These are phyloP conservation scores for Oxycera nigricornis DNA, from an alignment of 2,888 invertebrate species.

Conservation along the genomic window DNA sequence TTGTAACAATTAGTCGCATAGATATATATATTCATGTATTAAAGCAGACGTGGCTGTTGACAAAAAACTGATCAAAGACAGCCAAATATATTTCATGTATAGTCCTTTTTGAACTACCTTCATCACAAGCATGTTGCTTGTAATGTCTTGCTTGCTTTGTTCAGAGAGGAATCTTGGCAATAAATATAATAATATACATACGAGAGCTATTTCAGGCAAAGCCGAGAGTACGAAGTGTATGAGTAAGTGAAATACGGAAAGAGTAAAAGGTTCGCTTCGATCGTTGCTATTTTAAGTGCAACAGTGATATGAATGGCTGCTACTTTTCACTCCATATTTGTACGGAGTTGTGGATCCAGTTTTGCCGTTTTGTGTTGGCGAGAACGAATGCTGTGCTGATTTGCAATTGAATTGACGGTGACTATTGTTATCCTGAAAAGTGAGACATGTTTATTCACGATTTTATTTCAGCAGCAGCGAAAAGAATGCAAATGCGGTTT, in stretches of 20 bases:
- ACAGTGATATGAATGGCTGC: conserved; percentile 58
- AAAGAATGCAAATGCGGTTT: too few species aligned
- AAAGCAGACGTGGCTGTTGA: conserved; percentile 18
- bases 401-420: conserved; percentile 61
- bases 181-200: not conserved
- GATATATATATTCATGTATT: too few species aligned
- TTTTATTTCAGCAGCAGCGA: too few species aligned
- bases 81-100: conserved; percentile 7
- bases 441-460: too few species aligned
- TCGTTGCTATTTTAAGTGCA: conserved; percentile 55
- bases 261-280: not conserved
- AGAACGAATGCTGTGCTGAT: conserved; percentile 54
- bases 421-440: conserved; percentile 56
- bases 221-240: not conserved
- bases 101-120: not conserved
- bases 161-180: not conserved
- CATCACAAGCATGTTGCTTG: too few species aligned
- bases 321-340: conserved; percentile 54
- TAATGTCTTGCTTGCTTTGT: not conserved
- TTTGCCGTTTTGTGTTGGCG: conserved; percentile 44
- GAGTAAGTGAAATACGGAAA: not conserved
- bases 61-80: conserved; percentile 7
- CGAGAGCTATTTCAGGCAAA: too few species aligned
- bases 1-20: conserved; percentile 16
- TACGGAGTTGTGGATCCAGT: conserved; percentile 41